Evolutionary conservation across 2,113 vertebrate species (phyloP), one percentile per base, ranked within the genome.

Genomic region (Bos javanicus): DNA sequence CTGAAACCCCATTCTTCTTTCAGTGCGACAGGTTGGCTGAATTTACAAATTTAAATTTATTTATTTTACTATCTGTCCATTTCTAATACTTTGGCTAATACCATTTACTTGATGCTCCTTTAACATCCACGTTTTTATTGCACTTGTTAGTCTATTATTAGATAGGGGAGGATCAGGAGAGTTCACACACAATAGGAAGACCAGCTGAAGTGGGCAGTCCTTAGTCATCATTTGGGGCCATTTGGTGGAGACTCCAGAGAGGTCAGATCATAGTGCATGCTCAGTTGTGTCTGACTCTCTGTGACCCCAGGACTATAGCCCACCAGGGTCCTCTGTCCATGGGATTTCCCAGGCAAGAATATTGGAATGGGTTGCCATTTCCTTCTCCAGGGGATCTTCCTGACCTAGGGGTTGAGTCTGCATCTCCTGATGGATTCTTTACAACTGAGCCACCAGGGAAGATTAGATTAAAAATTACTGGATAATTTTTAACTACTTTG

Each of bases 81-180:
- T 82, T 93, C 21, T 48, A 90, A 95, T 46, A 74, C 19, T 84
- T 87, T 43, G 67, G 71, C 25, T 86, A 56, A 50, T 33, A 83
- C 19, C 76, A 33, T 59, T 96, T 28, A n/a, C 84, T 83, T 64
- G 90, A 23, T 54, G 56, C 48, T 95, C 7, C 50, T 87, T 86
- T 87, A 93, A 84, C 57, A 67, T 85, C n/a, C 19, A 64, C 15
- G 23, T 71, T 95, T 95, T 96, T 90, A 76, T 92, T 92, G 3
- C 82, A 85, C 25, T 52, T 57, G 52, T 96, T 83, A 7, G 33
- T n/a, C 13, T 90, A 28, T 85, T 97, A 52, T 64, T 74, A 30
- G 85, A 56, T 56, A 76, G 36, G 71, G 36, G 71, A 76, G 71
- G 36, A 43, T 26, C 71, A 43, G 36, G 36, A 25, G 71, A 25